Conservation (phyloP, 2,888 invertebrate genomes). For the Drosophila suboccidentalis region DNA sequence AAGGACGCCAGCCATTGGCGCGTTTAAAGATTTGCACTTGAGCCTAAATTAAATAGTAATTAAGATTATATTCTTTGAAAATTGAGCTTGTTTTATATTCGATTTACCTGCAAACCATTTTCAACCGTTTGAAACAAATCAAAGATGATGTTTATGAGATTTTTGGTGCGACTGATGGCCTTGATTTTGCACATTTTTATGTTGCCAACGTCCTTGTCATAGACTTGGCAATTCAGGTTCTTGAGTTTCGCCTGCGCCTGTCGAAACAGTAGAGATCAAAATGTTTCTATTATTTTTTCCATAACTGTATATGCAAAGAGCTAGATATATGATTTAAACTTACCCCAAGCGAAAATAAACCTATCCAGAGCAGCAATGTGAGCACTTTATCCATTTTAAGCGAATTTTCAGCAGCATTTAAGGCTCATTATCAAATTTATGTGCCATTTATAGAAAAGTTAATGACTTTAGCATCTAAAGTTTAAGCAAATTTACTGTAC, state of each 20-base stretch:
- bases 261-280: not conserved
- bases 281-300: too few relatives aligned
- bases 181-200: constrained; percentile 7
- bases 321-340: not conserved
- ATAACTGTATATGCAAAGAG: too few relatives aligned
- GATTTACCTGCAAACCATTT: not conserved
- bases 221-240: not conserved
- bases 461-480: not conserved
- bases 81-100: not conserved
- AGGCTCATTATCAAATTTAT: not conserved
- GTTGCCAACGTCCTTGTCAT: not conserved
- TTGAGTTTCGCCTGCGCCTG: constrained; percentile 7
- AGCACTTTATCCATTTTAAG: not conserved
- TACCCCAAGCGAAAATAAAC: not conserved
- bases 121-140: not conserved
- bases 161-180: constrained; percentile 10
- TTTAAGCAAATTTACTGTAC: not conserved
- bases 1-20: constrained; percentile 41
- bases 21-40: constrained; percentile 14
- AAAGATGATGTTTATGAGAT: not conserved
- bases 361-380: not conserved
- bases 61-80: too few relatives aligned
- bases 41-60: not conserved
- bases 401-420: not conserved
- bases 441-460: not conserved